Conservation (phyloP, 2,797 vertebrate genomes). For the Lacerta agilis region DNA sequence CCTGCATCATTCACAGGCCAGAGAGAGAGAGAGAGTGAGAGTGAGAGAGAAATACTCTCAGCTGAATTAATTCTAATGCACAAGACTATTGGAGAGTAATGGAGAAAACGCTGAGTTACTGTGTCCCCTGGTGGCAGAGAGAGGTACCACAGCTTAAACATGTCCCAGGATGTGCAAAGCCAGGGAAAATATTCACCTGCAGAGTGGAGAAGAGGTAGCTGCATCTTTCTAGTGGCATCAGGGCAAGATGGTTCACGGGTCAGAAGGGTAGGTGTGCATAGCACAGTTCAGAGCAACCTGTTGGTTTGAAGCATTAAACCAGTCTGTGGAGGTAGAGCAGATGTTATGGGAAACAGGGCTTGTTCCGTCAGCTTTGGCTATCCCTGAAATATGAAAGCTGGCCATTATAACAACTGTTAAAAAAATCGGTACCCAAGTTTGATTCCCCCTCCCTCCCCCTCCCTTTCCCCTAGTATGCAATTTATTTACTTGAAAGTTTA, state of each 20-base stretch:
- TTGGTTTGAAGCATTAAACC: neutral
- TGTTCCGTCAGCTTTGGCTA: too few relatives aligned
- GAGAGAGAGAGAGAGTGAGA: too few relatives aligned
- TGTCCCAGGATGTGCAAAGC: too few relatives aligned
- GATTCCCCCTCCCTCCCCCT: too few relatives aligned
- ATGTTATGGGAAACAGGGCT: neutral
- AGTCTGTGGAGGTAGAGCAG: neutral
- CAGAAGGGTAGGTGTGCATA: too few relatives aligned
- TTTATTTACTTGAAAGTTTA: too few relatives aligned
- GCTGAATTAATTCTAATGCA: neutral
- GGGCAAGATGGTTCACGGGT: too few relatives aligned
- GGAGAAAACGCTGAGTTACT: neutral
- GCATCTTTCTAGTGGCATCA: too few relatives aligned
- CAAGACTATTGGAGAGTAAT: too few relatives aligned
- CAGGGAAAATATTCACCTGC: too few relatives aligned
- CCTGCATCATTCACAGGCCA: neutral
- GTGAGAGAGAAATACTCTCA: neutral
- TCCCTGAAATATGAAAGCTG: neutral
- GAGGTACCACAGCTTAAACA: neutral
- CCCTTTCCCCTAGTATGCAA: too few relatives aligned
- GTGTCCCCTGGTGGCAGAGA: constrained; percentile 49
- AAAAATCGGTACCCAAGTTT: neutral
- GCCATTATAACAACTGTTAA: neutral
- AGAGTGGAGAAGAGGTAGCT: too few relatives aligned
- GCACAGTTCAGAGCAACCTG: neutral